Conservation (phyloP, 2,797 vertebrate species). For the Etheostoma nigrum region DNA sequence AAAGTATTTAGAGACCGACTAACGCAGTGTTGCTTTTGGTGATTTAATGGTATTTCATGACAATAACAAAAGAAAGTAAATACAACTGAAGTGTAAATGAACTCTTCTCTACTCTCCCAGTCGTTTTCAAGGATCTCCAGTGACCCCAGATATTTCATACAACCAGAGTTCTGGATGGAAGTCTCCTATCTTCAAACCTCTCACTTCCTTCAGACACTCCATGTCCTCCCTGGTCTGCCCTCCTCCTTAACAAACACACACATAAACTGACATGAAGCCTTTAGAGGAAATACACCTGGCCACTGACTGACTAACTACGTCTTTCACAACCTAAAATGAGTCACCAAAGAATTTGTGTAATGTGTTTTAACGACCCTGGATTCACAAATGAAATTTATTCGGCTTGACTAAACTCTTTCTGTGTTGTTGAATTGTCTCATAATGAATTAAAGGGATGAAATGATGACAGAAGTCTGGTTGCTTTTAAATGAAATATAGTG, state of each 20-base stretch:
- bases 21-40: background rate
- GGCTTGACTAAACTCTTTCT: slow-evolving; percentile 6
- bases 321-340: background rate
- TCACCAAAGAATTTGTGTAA: slow-evolving; percentile 2
- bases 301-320: background rate
- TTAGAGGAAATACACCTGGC: background rate
- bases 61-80: background rate
- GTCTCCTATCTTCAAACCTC: slow-evolving; percentile 74
- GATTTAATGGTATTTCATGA: background rate
- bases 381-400: background rate
- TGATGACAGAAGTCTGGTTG: background rate
- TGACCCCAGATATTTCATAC: slow-evolving; percentile 60
- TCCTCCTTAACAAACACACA: slow-evolving; percentile 46
- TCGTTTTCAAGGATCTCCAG: slow-evolving; percentile 53
- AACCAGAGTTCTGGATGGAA: slow-evolving; percentile 66
- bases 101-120: slow-evolving; percentile 42
- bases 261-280: background rate
- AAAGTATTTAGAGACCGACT: background rate
- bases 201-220: slow-evolving; percentile 72
- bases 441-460: slow-evolving; percentile 37
- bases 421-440: slow-evolving; percentile 5
- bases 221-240: slow-evolving; percentile 75
- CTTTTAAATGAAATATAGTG: slow-evolving; percentile 7
- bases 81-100: background rate
- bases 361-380: slow-evolving; percentile 4